Evolutionary conservation across 2,113 vertebrate genomes (phyloP).

Genomic region (Galemys pyrenaicus): DNA sequence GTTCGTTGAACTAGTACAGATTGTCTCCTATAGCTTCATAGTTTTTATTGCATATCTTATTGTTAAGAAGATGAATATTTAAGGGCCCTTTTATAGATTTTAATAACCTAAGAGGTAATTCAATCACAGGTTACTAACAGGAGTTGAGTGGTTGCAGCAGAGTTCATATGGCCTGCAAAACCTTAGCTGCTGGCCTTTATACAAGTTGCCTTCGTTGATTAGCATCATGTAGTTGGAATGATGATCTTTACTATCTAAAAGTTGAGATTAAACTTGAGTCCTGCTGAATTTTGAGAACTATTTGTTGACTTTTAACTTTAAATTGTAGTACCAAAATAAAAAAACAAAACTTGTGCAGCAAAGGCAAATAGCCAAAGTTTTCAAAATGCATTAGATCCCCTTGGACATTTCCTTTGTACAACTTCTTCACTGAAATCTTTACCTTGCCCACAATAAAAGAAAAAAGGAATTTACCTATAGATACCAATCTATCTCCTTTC

Average conservation of each 20-base stretch:
- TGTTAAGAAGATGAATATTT: not conserved
- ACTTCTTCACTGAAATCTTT: not conserved
- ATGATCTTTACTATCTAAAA: not conserved
- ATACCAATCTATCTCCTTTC: not conserved
- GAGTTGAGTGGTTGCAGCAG: not conserved
- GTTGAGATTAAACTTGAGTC: not conserved
- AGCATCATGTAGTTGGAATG: not conserved
- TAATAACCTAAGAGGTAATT: not conserved
- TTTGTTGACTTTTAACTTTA: not conserved
- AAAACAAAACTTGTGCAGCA: not conserved
- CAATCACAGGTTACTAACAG: not conserved
- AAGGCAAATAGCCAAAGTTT: not conserved
- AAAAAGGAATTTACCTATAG: not conserved
- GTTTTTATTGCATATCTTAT: too few relatives aligned
- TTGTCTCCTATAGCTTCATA: not conserved
- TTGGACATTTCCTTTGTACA: not conserved
- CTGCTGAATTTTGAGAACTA: not conserved
- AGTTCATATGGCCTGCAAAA: not conserved
- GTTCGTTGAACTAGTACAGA: not conserved
- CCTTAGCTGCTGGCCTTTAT: not conserved
- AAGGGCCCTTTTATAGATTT: not conserved
- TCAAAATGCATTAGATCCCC: not conserved
- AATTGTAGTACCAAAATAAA: not conserved
- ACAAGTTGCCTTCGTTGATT: not conserved
- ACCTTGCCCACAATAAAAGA: not conserved